Evolutionary conservation across 1,140 invertebrate species (phyloP).

Genomic region (Drosophila triauraria): DNA sequence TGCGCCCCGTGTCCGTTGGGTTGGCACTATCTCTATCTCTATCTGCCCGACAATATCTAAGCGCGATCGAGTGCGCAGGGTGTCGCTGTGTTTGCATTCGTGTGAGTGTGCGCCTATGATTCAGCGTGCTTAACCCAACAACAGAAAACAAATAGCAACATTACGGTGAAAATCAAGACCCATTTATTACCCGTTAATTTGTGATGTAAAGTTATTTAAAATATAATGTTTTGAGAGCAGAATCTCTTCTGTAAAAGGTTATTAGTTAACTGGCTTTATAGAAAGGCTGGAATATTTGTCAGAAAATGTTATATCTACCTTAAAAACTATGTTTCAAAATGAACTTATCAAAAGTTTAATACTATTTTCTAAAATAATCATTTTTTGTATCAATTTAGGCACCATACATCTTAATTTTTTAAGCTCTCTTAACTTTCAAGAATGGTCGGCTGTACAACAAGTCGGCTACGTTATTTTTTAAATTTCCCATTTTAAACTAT

Average conservation of each 20-base stretch:
- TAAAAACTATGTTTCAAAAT: too few species aligned
- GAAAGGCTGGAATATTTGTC: too few species aligned
- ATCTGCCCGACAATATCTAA: conserved; percentile 61
- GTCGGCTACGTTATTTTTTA: not conserved
- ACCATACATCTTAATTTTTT: too few species aligned
- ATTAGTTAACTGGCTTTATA: too few species aligned
- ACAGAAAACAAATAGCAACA: conserved; percentile 25
- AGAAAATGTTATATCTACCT: too few species aligned
- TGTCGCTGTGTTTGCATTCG: conserved; percentile 25
- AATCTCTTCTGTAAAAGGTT: not conserved
- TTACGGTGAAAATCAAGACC: not conserved
- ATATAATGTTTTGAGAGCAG: not conserved
- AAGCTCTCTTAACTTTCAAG: not conserved
- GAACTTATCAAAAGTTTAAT: too few species aligned
- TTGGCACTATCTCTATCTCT: conserved; percentile 73
- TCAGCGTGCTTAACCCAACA: conserved; percentile 60
- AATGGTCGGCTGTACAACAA: not conserved
- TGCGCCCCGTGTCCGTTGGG: conserved; percentile 59
- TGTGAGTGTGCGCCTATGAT: conserved; percentile 53
- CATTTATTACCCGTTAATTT: not conserved
- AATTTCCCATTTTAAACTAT: not conserved
- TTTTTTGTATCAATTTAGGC: too few species aligned
- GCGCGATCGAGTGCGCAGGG: conserved; percentile 54
- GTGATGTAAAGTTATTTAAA: rapidly evolving
- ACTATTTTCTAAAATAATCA: too few species aligned